phyloP scores from a whole-genome alignment of 2,888 invertebrate species.

The Pseudeuparius sepicola region DNA sequence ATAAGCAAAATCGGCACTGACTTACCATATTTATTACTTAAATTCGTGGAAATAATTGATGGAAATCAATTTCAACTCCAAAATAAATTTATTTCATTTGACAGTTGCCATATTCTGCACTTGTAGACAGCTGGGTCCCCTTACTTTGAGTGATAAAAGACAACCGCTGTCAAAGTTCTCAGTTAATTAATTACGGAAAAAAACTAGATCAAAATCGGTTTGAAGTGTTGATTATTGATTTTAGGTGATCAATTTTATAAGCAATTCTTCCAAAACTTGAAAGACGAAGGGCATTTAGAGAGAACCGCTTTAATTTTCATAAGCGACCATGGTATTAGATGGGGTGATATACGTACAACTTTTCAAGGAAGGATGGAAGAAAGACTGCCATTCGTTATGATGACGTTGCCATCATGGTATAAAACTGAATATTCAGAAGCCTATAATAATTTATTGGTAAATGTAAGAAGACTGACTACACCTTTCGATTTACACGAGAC shows the following conservation, averaged over 20 bases:
- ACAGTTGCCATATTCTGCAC: no score
- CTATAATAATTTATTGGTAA: slow-evolving; percentile 52
- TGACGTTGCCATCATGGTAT: slow-evolving; percentile 66
- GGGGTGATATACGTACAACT: slow-evolving; percentile 73
- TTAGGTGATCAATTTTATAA: slow-evolving; percentile 57
- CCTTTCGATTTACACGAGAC: slow-evolving; percentile 80
- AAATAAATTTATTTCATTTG: no score
- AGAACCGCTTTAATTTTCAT: slow-evolving; percentile 58
- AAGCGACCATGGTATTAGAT: slow-evolving; percentile 87
- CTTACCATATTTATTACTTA: no score
- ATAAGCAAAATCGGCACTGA: no score
- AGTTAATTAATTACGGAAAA: no score
- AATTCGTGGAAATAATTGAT: no score
- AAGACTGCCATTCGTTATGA: slow-evolving; percentile 69
- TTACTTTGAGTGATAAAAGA: no score
- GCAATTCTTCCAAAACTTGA: slow-evolving; percentile 47
- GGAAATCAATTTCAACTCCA: no score
- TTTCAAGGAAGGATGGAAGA: slow-evolving; percentile 76
- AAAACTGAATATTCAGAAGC: slow-evolving; percentile 49
- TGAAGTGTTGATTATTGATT: no score
- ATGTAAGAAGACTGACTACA: slow-evolving; percentile 64
- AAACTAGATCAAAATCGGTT: no score
- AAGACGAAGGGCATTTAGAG: slow-evolving; percentile 46
- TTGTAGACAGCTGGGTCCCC: no score
- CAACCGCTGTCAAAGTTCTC: no score